Percentiles rank a stretch among this genome's conserved stretches.
Conservation (phyloP, 1,140 invertebrate species). For the Thrips palmi region DNA sequence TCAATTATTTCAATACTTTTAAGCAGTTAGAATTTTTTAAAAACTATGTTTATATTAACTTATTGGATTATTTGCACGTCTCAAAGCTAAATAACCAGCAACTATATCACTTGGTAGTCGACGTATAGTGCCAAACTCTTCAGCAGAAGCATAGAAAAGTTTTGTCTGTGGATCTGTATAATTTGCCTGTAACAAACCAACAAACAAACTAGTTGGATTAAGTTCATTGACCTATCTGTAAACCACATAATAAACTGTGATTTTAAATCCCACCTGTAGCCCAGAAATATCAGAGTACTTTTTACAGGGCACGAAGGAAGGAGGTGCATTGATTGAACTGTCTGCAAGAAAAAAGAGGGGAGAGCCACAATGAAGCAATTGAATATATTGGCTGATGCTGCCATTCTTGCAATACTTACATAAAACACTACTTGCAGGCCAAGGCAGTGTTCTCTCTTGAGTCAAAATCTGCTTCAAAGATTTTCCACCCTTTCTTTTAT, state of each 20-base stretch:
- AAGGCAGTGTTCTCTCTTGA: conserved; percentile 46
- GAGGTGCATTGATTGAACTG: conserved; percentile 72
- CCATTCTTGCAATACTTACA: conserved; percentile 31
- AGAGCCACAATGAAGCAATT: conserved; percentile 3
- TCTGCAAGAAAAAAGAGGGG: conserved; percentile 34
- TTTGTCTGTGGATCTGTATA: conserved; percentile 85
- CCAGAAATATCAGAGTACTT: conserved; percentile 90
- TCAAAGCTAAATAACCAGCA: conserved; percentile 64
- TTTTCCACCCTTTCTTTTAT: conserved; percentile 51
- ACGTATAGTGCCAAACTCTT: conserved; percentile 69
- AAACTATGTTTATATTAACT: too few species aligned
- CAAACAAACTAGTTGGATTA: conserved; percentile 5
- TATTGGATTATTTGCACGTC: conserved; percentile 70
- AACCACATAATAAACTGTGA: not conserved
- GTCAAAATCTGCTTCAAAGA: conserved; percentile 60
- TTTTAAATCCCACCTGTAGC: conserved; percentile 35
- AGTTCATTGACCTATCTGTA: conserved; percentile 3
- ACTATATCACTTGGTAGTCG: conserved; percentile 79
- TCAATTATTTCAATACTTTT: too few species aligned
- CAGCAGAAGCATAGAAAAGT: conserved; percentile 59
- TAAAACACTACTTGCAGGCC: conserved; percentile 43
- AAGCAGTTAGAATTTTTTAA: too few species aligned
- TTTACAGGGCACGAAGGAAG: conserved; percentile 75
- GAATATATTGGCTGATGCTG: conserved; percentile 9
- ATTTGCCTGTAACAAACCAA: conserved; percentile 38